These are phyloP conservation scores for Acanthochromis polyacanthus DNA, from an alignment of 2,113 vertebrate genomes.

Conservation along the genomic window DNA sequence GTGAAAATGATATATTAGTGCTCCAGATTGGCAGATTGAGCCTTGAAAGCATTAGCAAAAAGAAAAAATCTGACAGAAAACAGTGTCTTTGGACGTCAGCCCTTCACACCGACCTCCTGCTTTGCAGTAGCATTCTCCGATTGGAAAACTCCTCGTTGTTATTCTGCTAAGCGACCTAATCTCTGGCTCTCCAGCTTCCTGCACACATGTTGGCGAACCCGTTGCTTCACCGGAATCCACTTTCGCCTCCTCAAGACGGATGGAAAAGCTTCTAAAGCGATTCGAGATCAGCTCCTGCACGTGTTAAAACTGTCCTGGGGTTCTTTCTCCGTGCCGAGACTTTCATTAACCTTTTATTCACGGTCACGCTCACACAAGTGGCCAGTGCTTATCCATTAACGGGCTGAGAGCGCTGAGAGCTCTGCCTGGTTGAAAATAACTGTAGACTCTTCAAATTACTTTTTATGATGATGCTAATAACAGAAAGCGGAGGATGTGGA, in stretches of 20 bases:
- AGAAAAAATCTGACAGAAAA: background rate
- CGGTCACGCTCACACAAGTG: constrained; percentile 35
- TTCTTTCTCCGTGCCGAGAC: constrained; percentile 26
- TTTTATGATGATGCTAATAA: background rate
- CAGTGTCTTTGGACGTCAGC: background rate
- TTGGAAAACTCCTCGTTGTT: background rate
- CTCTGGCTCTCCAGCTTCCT: constrained; percentile 28
- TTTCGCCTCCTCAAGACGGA: background rate
- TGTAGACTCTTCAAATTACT: background rate
- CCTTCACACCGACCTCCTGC: background rate
- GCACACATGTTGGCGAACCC: constrained; percentile 25
- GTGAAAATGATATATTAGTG: background rate
- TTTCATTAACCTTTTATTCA: constrained; percentile 51
- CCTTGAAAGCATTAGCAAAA: background rate
- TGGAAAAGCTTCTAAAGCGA: constrained; percentile 3
- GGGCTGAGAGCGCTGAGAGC: constrained; percentile 25
- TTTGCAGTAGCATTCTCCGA: background rate
- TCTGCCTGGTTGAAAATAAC: constrained; percentile 25
- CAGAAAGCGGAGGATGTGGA: background rate
- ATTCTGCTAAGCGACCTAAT: constrained; percentile 14
- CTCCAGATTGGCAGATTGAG: background rate
- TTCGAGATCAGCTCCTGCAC: constrained; percentile 17
- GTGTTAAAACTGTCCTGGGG: constrained; percentile 14
- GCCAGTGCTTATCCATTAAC: constrained; percentile 25
- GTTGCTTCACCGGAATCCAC: constrained; percentile 20